Conservation (phyloP, 1,140 invertebrate genomes). For the Paralvinella palmiformis region DNA sequence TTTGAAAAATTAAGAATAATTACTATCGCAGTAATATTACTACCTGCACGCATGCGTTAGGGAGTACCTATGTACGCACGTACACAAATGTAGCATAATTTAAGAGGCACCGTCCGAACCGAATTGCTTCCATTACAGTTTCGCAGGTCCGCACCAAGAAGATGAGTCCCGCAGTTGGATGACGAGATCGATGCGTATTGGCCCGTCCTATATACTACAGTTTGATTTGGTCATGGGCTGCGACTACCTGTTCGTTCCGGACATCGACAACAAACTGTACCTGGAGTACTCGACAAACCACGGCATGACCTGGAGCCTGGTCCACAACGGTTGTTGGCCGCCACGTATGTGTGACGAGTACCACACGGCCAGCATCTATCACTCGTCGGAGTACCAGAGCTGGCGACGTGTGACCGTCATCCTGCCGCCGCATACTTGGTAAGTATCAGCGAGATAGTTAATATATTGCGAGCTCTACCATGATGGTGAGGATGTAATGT, state of each 20-base stretch:
- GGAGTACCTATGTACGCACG: too few relatives aligned
- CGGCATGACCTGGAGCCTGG: constrained; percentile 48
- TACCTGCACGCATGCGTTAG: too few relatives aligned
- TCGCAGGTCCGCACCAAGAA: constrained; percentile 27
- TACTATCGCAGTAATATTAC: too few relatives aligned
- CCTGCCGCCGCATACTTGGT: constrained; percentile 49
- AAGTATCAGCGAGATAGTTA: too few relatives aligned
- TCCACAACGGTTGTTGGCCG: constrained; percentile 44
- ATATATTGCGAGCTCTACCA: too few relatives aligned
- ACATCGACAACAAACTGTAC: constrained; percentile 38
- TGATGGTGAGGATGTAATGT: too few relatives aligned
- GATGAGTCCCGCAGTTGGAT: constrained; percentile 36
- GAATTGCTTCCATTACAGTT: too few relatives aligned
- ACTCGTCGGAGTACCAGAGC: constrained; percentile 43
- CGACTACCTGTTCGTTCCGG: constrained; percentile 30
- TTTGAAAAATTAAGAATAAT: too few relatives aligned
- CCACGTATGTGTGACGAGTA: constrained; percentile 42
- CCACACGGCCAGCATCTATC: constrained; percentile 48
- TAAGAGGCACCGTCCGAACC: too few relatives aligned
- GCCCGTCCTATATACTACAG: constrained; percentile 51
- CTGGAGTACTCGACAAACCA: constrained; percentile 53
- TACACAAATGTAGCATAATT: too few relatives aligned
- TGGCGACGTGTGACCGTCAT: constrained; percentile 50
- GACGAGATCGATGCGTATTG: constrained; percentile 48
- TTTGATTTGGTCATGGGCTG: constrained; percentile 53